Evolutionary conservation across 2,113 vertebrate genomes (phyloP).

Genomic region (Cynopterus brachyotis): DNA sequence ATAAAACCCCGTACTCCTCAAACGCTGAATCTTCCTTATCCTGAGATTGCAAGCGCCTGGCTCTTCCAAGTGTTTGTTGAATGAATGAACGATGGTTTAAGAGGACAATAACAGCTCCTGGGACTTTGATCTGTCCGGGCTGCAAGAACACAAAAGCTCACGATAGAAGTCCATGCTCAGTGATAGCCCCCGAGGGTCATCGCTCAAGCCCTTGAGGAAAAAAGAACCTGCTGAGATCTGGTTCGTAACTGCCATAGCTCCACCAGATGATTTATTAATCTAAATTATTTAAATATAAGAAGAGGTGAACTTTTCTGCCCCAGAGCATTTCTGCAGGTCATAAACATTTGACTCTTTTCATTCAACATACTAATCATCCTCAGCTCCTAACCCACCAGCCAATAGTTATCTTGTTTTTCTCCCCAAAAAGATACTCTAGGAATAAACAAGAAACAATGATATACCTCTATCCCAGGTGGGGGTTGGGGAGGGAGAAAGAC

Average conservation of each 20-base stretch:
- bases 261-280: background rate
- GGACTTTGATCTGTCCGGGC: background rate
- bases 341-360: background rate
- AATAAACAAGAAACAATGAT: background rate
- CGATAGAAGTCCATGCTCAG: background rate
- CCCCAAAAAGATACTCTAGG: background rate
- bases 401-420: background rate
- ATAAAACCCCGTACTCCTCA: background rate
- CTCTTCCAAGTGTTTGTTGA: background rate
- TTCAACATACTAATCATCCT: background rate
- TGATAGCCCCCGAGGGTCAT: background rate
- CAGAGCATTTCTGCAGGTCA: background rate
- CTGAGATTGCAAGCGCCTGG: background rate
- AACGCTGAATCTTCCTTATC: background rate
- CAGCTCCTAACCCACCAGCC: background rate
- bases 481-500: background rate
- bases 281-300: background rate
- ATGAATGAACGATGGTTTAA: background rate
- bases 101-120: background rate
- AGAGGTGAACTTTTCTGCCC: background rate
- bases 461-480: background rate
- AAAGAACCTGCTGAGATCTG: background rate
- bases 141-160: background rate
- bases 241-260: background rate
- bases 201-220: background rate